These are phyloP conservation scores for Hypocryptadius cinnamomeus DNA, from an alignment of 2,113 vertebrate genomes.

Conservation along the genomic window DNA sequence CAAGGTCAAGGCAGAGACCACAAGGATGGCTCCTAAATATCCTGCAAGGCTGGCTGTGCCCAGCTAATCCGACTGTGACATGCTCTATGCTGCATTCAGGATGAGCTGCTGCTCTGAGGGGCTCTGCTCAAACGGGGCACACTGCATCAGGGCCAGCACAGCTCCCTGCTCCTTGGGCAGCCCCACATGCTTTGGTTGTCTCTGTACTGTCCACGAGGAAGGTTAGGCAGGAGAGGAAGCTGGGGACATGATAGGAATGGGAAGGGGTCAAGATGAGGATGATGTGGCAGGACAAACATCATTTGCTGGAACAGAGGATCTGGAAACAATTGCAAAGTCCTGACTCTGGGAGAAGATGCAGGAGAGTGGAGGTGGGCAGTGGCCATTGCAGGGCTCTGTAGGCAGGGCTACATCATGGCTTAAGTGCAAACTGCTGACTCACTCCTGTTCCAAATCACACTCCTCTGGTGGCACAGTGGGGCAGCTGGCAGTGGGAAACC, in stretches of 20 bases:
- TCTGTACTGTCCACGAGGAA: not conserved
- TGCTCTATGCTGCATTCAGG: not conserved
- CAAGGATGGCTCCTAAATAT: not conserved
- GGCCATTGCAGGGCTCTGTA: not conserved
- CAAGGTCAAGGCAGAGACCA: not conserved
- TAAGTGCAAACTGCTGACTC: slow-evolving; percentile 34
- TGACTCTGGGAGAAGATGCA: not conserved
- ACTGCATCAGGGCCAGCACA: not conserved
- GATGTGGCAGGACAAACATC: not conserved
- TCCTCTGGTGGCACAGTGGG: not conserved
- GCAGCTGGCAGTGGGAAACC: not conserved
- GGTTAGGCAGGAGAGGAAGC: not conserved
- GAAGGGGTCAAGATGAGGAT: not conserved
- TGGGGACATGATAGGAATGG: not conserved
- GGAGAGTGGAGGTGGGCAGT: not conserved
- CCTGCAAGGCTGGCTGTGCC: not conserved
- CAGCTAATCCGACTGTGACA: not conserved
- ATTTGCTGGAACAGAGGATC: not conserved
- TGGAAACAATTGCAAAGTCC: not conserved
- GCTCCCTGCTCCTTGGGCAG: not conserved
- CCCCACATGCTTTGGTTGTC: accelerated
- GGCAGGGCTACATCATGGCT: not conserved
- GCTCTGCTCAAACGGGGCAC: not conserved
- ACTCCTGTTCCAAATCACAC: not conserved
- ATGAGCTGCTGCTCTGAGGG: not conserved